Base-by-base conservation (phyloP, 2,797 vertebrate genomes). In the Acipenser transmontanus region DNA sequence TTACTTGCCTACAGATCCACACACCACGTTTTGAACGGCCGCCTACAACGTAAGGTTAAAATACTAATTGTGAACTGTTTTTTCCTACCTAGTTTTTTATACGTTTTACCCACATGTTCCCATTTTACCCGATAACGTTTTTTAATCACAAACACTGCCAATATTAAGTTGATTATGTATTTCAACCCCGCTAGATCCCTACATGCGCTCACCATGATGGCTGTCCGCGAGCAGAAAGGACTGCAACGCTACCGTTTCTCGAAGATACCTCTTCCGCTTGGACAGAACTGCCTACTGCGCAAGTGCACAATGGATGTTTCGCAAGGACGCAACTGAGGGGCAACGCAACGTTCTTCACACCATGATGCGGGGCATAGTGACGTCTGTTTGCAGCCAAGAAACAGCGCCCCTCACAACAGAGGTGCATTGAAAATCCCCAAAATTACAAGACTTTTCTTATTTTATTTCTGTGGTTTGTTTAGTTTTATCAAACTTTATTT, bases 181-280 rank as follows among this genome's bases (percentile, higher is more conserved):
- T 65, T 13, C 7, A 64, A 63, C 68, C 5, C 59, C 47, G 65
- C 20, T 62, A 51, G 2, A 1, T 49, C 62, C 69, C 70, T 71
- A 54, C 72, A 61, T 70, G 72, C 74, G 77, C 90, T 89, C 74
- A 94, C 93, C 92, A 94, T 94, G 91, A 89, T 87, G 91, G 91
- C 88, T 71, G 81, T 82, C 80, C 66, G 67, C 71, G 80, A 86
- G 77, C 83, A 81, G 76, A 90, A 90, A 91, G 85, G 79, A 86
- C 78, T 71, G 72, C 0, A 6, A 1, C 0, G 59, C 0, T 74
- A 85, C 86, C 67, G 75, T 52, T 20, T 47, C 1, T 1, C 50
- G 59, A 73, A 73, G 11, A 87, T 82, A 82, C 63, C 0, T 2
- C 68, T 80, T 78, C 81, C 79, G 73, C 0, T n/a, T 0, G 7